Base-by-base conservation (phyloP, 37 sponge, comb jelly and placozoan species). In the Ianthella basta region DNA sequence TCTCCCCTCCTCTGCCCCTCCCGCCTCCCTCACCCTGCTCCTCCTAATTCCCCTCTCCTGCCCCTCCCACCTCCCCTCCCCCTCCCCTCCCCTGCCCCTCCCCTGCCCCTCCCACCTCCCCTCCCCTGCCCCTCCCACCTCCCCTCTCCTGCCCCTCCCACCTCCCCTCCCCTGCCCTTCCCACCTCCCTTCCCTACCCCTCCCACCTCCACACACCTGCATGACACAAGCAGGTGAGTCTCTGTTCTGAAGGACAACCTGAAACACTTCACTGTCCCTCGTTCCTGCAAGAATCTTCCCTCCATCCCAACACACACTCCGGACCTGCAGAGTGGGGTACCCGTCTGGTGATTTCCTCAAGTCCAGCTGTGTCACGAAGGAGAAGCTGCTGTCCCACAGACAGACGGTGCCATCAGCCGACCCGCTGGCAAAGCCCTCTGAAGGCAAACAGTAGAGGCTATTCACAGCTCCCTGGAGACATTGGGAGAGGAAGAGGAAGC, bases 351-450 rank as follows among this genome's bases (percentile, higher is more conserved):
- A 59, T 39, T 65, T 59, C 25, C 88, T 66, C 27, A 97, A 84
- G 84, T 95, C 89, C 18, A 97, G 82, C 15, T 38, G 57, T 2
- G 95, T 87, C 59, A 92, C 84, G 18, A 86, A 90, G n/a, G 82
- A 80, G 79, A 97, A 92, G 44, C 86, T 77, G 20, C 30, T 73
- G 80, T 90, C 89, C 98, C 98, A 97, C 35, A 97, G 79, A 50
- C 87, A 35, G n/a, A 97, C 91, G 38, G 86, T 84, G 36, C 98
- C 98, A 53, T 97, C 98, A 32, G 80, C 70, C 21, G 91, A 88
- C n/a, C 94, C 98, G 27, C 83, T 93, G 24, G 91, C 93, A 91
- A 85, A 95, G 14, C 98, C 98, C 30, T 95, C 98, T 25, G 38
- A 85, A 80, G 82, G 55, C 66, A 40, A 78, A 37, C 55, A 33